Conservation (phyloP, 1,140 invertebrate genomes). For the Sminthurides bifidus region DNA sequence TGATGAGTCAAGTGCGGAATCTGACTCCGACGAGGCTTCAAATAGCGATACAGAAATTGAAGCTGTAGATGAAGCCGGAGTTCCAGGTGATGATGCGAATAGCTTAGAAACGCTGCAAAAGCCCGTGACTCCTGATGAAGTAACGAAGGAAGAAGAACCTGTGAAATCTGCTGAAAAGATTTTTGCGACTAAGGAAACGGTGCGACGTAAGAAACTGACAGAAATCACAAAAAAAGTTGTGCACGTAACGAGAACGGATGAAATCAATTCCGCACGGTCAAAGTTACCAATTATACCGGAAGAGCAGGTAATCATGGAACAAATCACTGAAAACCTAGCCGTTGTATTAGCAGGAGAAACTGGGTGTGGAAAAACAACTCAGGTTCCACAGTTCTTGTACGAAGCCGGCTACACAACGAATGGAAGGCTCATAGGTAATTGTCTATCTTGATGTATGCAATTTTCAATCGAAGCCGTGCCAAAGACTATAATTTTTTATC, state of each 20-base stretch:
- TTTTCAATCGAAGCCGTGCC: not conserved
- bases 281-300: conserved; percentile 90
- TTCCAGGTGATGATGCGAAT: conserved; percentile 22
- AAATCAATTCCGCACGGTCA: conserved; percentile 66
- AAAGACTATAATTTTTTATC: no score
- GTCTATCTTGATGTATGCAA: not conserved
- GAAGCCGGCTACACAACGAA: conserved; percentile 84
- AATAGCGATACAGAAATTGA: no score
- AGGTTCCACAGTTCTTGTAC: conserved; percentile 96
- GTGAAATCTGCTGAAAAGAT: conserved; percentile 33
- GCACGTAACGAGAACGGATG: conserved; percentile 55
- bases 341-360: conserved; percentile 75
- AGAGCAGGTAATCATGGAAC: conserved; percentile 91
- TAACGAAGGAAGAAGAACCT: conserved; percentile 26
- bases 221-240: conserved; percentile 53
- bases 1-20: conserved; percentile 36
- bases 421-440: conserved; percentile 63
- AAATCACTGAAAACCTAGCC: conserved; percentile 81
- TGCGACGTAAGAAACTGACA: not conserved
- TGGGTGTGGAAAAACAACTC: conserved; percentile 92
- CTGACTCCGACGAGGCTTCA: not conserved
- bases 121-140: conserved; percentile 13
- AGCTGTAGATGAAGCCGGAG: not conserved
- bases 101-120: conserved; percentile 9
- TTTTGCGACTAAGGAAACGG: conserved; percentile 7